Evolutionary conservation across 2,113 vertebrate species (phyloP), one percentile per base, ranked within the genome.

Genomic region (Malurus melanocephalus): DNA sequence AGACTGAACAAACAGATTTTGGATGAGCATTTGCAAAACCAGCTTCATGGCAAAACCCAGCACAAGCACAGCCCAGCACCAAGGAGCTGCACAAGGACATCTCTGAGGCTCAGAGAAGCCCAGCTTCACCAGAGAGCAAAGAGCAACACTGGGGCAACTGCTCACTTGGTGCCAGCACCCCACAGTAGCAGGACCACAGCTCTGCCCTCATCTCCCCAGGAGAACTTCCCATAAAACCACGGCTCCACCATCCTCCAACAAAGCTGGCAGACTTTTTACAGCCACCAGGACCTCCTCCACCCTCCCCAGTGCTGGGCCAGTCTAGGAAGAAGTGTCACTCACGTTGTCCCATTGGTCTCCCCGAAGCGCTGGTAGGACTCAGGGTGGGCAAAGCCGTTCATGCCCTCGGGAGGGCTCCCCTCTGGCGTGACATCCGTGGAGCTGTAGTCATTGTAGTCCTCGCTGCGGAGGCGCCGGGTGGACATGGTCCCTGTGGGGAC

Each of bases 401-500:
- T 93, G 52, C 93, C 96, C 0, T 85, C 94, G 0, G 96, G 94
- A 0, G 97, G 96, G 88, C 97, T 97, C 40, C 94, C 95, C 40
- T 97, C 96, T 0, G 98, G 98, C 0, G 97, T 97, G 33, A 81
- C 96, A 0, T 98, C 97, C 0, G 98, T 98, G 89, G 98, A 98
- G 53, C 98, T 98, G 94, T 98, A 98, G 95, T 98, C 97, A 0
- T 96, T 97, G 92, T 97, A 98, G 64, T 97, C 96, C 82, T 98
- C 97, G 0, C 94, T 96, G 85, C 95, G 96, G 48, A 98, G 96
- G 60, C 97, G 96, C 91, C 95, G 96, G 2, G 96, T 97, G 89
- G 97, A 98, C 98, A 98, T 98, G 94, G 94, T 94, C 74, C 93
- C 97, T 98, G 95, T 1, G 55, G 96, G 67, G 13, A 79, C 59